Evolutionary conservation across 2,797 vertebrate species (phyloP).

Genomic region (Alcedo atthis): DNA sequence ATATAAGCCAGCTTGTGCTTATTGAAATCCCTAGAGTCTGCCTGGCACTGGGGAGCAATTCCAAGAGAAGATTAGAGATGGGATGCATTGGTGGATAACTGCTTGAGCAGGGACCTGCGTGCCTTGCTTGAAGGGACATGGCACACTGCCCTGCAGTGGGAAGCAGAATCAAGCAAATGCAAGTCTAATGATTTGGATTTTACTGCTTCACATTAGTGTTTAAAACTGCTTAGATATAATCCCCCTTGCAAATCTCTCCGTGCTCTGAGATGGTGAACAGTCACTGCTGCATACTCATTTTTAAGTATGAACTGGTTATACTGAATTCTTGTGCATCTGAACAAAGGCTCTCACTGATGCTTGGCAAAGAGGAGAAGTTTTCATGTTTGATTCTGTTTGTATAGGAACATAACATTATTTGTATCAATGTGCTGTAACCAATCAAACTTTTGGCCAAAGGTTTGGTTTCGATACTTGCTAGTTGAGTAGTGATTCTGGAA

Average conservation of each 20-base stretch:
- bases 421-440: neutral
- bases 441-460: neutral
- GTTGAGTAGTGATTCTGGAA: neutral
- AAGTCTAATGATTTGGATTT: conserved; percentile 70
- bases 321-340: conserved; percentile 52
- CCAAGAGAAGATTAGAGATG: conserved; percentile 45
- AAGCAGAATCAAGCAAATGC: conserved; percentile 39
- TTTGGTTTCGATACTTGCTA: neutral
- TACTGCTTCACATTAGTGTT: conserved; percentile 57
- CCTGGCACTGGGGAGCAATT: conserved; percentile 54
- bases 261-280: conserved; percentile 1
- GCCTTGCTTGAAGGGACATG: conserved; percentile 1
- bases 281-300: neutral
- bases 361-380: conserved; percentile 28
- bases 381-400: conserved; percentile 25
- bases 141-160: neutral
- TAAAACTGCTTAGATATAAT: conserved; percentile 70
- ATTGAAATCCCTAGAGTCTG: conserved; percentile 16
- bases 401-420: conserved; percentile 28
- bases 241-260: conserved; percentile 55
- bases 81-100: neutral
- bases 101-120: neutral
- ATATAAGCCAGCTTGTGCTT: conserved; percentile 24
- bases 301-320: conserved; percentile 6
- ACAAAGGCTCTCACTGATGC: conserved; percentile 50